Conservation (phyloP, 2,113 vertebrate species). For the Sorex fumeus region DNA sequence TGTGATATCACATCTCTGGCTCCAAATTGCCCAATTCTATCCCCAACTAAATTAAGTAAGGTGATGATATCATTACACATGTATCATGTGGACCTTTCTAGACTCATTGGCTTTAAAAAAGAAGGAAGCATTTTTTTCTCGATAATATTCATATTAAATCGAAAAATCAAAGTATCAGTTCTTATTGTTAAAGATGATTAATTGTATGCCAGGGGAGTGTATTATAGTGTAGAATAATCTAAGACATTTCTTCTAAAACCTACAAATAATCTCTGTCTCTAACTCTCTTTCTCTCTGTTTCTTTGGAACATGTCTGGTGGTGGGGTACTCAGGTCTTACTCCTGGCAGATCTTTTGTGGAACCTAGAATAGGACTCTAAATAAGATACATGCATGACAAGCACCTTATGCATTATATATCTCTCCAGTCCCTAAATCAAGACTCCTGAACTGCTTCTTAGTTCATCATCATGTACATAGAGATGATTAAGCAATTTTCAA, state of each 20-base stretch:
- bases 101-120: accelerated
- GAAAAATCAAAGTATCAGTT: not conserved
- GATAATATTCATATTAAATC: not conserved
- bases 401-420: too few species aligned
- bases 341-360: too few species aligned
- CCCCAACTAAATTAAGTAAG: too few species aligned
- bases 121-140: not conserved
- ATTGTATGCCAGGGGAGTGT: not conserved
- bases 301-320: too few species aligned
- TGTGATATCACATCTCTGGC: not conserved
- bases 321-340: too few species aligned
- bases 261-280: too few species aligned
- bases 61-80: too few species aligned
- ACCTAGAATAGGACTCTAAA: too few species aligned
- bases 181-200: not conserved
- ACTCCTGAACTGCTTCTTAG: not conserved
- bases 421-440: not conserved
- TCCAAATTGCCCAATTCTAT: too few species aligned
- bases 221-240: slow-evolving; percentile 12
- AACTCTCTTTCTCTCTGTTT: too few species aligned
- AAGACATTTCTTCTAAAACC: not conserved
- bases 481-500: not conserved
- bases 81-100: not conserved
- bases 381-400: too few species aligned
- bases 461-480: not conserved